A percentile compares a stretch with the other conserved stretches of the same genome.
phyloP scores from a whole-genome alignment of 2,113 vertebrate species.

The Camelus dromedarius region DNA sequence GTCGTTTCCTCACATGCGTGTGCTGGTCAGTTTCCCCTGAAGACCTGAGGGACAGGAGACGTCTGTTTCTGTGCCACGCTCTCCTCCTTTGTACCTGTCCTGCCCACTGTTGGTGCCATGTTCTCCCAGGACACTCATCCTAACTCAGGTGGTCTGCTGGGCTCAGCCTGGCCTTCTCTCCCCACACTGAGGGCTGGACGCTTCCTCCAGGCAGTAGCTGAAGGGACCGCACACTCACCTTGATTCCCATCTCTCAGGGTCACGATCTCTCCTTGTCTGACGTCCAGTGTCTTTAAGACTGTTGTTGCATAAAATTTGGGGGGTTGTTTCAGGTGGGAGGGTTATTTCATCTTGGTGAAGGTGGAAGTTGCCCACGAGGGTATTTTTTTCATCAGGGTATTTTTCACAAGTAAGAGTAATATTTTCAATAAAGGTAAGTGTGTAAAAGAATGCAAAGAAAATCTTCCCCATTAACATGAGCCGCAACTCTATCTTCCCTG shows the following conservation, averaged over 20 bases:
- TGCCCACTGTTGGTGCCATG: background rate
- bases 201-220: background rate
- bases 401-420: background rate
- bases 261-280: background rate
- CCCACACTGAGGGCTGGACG: background rate
- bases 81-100: background rate
- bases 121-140: background rate
- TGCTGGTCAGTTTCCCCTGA: background rate
- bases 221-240: background rate
- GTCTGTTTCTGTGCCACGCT: background rate
- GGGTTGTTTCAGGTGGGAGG: background rate
- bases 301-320: background rate
- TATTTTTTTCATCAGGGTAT: background rate
- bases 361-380: background rate
- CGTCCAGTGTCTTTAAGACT: background rate
- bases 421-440: background rate
- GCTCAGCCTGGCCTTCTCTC: background rate
- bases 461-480: background rate
- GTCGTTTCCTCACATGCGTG: rapidly evolving
- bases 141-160: background rate
- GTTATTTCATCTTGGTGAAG: background rate
- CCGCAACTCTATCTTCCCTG: background rate
- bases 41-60: rapidly evolving
- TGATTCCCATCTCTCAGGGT: background rate
- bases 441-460: background rate